These are phyloP conservation scores for Stigmatopora argus DNA, from an alignment of 2,113 vertebrate species.

Conservation along the genomic window DNA sequence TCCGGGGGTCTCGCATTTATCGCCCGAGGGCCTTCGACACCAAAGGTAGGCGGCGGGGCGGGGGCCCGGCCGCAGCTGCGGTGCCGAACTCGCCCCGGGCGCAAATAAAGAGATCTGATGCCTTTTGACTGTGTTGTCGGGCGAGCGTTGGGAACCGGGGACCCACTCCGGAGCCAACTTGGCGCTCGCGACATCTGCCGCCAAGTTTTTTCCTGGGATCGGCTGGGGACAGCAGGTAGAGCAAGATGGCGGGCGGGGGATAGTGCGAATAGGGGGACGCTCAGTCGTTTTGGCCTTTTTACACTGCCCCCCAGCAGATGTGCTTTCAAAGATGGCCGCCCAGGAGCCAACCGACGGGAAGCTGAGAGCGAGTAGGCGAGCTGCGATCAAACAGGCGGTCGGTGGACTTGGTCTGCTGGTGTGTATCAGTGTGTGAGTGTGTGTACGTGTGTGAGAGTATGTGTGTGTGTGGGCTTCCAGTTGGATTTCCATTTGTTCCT, in stretches of 20 bases:
- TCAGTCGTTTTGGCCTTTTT: slow-evolving; percentile 69
- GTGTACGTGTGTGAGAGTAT: neutral
- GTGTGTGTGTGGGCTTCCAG: slow-evolving; percentile 20
- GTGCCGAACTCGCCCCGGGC: slow-evolving; percentile 87
- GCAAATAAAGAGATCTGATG: slow-evolving; percentile 90
- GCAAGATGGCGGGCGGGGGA: slow-evolving; percentile 57
- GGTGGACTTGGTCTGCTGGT: neutral
- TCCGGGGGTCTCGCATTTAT: slow-evolving; percentile 75
- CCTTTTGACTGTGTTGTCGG: slow-evolving; percentile 80
- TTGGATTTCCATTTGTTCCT: slow-evolving; percentile 41
- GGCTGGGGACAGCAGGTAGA: slow-evolving; percentile 87
- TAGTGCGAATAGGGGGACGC: slow-evolving; percentile 62
- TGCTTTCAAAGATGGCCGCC: slow-evolving; percentile 73
- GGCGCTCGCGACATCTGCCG: slow-evolving; percentile 84
- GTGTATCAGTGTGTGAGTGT: neutral
- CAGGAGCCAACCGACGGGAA: slow-evolving; percentile 10
- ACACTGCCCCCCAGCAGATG: slow-evolving; percentile 66
- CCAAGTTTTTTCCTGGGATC: slow-evolving; percentile 78
- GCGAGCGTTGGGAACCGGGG: slow-evolving; percentile 77
- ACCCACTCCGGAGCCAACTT: slow-evolving; percentile 94
- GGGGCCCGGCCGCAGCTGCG: slow-evolving; percentile 91
- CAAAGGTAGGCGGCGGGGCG: slow-evolving; percentile 78
- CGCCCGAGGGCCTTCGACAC: slow-evolving; percentile 83
- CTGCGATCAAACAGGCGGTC: slow-evolving; percentile 1
- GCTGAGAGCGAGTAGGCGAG: neutral